These are phyloP conservation scores for Petrocephalus zakoni DNA, from an alignment of 2,113 vertebrate species.

Conservation along the genomic window DNA sequence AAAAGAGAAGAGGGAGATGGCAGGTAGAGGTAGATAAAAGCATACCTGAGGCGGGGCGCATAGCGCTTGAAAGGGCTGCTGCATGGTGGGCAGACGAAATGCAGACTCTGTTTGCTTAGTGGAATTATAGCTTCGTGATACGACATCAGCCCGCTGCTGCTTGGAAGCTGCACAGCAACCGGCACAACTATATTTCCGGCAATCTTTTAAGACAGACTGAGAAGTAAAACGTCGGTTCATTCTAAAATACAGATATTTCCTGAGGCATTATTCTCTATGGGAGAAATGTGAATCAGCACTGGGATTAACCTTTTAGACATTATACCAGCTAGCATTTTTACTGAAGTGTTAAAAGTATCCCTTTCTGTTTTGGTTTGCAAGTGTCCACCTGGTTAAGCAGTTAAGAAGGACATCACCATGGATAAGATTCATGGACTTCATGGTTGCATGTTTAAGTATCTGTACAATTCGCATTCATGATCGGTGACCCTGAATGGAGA, in stretches of 20 bases:
- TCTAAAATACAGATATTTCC: not conserved
- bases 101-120: not conserved
- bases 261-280: not conserved
- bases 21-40: not conserved
- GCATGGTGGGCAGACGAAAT: not conserved
- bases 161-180: not conserved
- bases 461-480: not conserved
- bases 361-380: not conserved
- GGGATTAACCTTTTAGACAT: not conserved
- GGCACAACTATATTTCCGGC: not conserved
- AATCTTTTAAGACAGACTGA: not conserved
- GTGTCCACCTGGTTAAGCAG: not conserved
- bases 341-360: not conserved
- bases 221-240: not conserved
- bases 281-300: not conserved
- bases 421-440: not conserved
- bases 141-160: not conserved
- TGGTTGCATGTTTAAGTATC: not conserved
- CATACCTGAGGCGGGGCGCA: not conserved
- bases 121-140: not conserved
- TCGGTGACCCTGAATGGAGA: not conserved
- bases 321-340: not conserved
- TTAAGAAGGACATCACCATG: not conserved
- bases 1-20: not conserved
- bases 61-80: too few species aligned